Evolutionary conservation across 2,888 invertebrate genomes (phyloP), one percentile per base, ranked within the genome.

Genomic region (Ophion slaviceki): DNA sequence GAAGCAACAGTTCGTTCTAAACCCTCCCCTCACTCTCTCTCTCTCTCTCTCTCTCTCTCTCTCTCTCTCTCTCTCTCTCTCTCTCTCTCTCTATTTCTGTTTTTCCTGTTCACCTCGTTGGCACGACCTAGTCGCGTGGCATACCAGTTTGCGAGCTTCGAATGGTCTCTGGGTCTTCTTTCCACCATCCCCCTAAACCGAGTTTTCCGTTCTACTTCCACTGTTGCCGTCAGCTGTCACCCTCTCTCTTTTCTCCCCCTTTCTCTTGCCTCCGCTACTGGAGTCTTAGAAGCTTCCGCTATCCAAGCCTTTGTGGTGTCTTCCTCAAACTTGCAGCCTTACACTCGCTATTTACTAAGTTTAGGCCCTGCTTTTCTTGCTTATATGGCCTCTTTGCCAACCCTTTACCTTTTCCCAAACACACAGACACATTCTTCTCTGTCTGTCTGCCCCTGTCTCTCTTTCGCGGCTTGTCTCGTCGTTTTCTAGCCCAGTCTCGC

Each of bases 1-100:
- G 93, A 93, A 93, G 93, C 93, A 93, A 93, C 92, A 93, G 92
- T 93, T 93, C 92, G 92, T 89, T 92, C 86, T 88, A 68, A 81
- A 68, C 75, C 75, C 81, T 53, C 81, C 81, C 66, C 75, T 40
- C 14, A 24, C 32, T 67, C 40, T 20, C 75, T 47, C 88, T 86
- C 86, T 71, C 75, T 45, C 76, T 72, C 80, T 68, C 76, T 75
- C 80, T n/a, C n/a, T n/a, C n/a, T n/a, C n/a, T n/a, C n/a, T n/a
- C n/a, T n/a, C n/a, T n/a, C n/a, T 72, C 81, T 47, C 75, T 36
- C 14, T 28, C 24, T 67, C 40, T 20, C 75, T 47, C 88, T 86
- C 86, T 71, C 75, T 45, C 76, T 72, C 80, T 68, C 76, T 72
- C 80, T 72, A 75, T 53, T 68, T 24, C 14, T n/a, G 71, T 40